Percentiles rank a stretch among this genome's conserved stretches.
Evolutionary conservation across 2,797 vertebrate genomes (phyloP).

Genomic region (Myioborus melanocephalus): DNA sequence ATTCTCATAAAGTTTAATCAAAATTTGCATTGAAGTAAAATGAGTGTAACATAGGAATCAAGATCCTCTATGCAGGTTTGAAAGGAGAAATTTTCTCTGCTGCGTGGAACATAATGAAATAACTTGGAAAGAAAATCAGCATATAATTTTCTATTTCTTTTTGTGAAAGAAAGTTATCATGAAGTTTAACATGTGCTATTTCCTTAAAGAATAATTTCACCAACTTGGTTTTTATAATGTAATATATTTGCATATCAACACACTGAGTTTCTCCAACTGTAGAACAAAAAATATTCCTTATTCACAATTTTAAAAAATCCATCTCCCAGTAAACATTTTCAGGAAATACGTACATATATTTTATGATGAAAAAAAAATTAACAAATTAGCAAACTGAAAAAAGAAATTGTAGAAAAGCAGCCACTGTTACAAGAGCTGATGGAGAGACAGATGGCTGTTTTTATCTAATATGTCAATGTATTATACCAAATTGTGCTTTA

Average conservation of each 20-base stretch:
- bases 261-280: background rate
- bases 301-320: background rate
- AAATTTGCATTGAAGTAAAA: background rate
- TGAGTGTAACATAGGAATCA: background rate
- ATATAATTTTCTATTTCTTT: constrained; percentile 2
- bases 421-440: background rate
- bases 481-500: background rate
- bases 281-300: background rate
- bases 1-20: background rate
- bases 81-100: background rate
- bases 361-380: background rate
- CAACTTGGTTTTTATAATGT: background rate
- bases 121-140: background rate
- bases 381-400: background rate
- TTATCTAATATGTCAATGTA: background rate
- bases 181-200: background rate
- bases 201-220: background rate
- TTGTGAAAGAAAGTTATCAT: background rate
- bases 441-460: background rate
- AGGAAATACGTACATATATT: background rate
- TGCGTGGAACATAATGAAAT: background rate
- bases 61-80: background rate
- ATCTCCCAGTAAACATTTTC: background rate
- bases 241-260: background rate
- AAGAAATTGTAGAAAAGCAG: background rate